phyloP scores from a whole-genome alignment of 1,140 invertebrate species.

The Oscheius sp. region DNA sequence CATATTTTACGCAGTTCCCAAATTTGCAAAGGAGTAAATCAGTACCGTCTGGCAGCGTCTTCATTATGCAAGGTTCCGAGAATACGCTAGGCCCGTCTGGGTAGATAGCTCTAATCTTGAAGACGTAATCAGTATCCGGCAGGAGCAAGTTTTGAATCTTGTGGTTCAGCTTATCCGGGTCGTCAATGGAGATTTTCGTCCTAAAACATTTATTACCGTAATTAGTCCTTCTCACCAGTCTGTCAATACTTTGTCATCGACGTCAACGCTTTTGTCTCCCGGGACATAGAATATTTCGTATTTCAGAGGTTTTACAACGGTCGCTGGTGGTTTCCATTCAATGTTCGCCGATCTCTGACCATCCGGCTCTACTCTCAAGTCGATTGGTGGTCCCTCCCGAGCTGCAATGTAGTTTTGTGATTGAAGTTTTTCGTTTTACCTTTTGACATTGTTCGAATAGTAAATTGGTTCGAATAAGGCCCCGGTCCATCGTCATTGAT shows the following conservation, averaged over 20 bases:
- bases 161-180: slow-evolving; percentile 40
- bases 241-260: slow-evolving; percentile 52
- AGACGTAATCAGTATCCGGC: slow-evolving; percentile 60
- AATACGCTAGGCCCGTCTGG: slow-evolving; percentile 57
- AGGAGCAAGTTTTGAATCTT: slow-evolving; percentile 49
- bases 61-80: slow-evolving; percentile 60
- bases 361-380: slow-evolving; percentile 55
- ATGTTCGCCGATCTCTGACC: slow-evolving; percentile 53
- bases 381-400: slow-evolving; percentile 52
- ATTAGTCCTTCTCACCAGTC: slow-evolving; percentile 44
- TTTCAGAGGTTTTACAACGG: slow-evolving; percentile 50
- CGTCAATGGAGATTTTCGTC: slow-evolving; percentile 47
- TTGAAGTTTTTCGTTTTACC: slow-evolving; percentile 34
- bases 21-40: slow-evolving; percentile 4
- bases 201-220: slow-evolving; percentile 16
- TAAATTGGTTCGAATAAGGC: slow-evolving; percentile 58
- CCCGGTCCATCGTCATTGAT: slow-evolving; percentile 59
- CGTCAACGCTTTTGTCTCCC: slow-evolving; percentile 57
- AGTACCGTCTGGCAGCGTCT: slow-evolving; percentile 56
- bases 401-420: slow-evolving; percentile 31
- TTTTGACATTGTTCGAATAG: slow-evolving; percentile 56
- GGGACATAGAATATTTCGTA: slow-evolving; percentile 58
- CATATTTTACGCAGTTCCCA: not conserved
- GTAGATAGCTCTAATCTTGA: slow-evolving; percentile 59
- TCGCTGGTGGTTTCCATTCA: slow-evolving; percentile 51